Conservation (phyloP, 1,140 invertebrate genomes). For the Aradophagus sp. region DNA sequence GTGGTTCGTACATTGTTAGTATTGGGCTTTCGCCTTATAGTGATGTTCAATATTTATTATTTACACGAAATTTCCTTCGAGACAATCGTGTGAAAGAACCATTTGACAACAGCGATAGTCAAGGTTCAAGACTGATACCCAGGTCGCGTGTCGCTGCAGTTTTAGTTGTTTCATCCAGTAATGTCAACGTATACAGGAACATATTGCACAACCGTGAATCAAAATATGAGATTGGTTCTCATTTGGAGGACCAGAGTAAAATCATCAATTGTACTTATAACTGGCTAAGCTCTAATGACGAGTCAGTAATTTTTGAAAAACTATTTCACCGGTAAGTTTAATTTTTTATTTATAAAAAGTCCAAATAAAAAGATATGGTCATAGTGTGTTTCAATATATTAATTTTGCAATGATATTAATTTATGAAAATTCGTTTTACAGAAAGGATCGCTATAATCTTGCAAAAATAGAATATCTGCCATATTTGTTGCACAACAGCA, state of each 20-base stretch:
- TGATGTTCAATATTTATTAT: constrained; percentile 84
- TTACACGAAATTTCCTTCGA: constrained; percentile 91
- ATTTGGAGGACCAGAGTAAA: constrained; percentile 94
- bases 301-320: constrained; percentile 85
- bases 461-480: constrained; percentile 91
- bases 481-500: constrained; percentile 88
- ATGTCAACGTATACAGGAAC: constrained; percentile 92
- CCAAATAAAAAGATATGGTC: too few relatives aligned
- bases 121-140: constrained; percentile 83
- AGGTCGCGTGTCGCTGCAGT: constrained; percentile 91
- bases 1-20: constrained; percentile 90
- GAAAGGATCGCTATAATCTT: constrained; percentile 93
- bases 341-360: too few relatives aligned
- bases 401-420: too few relatives aligned
- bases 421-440: constrained; percentile 54
- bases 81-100: constrained; percentile 92
- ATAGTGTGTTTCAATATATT: too few relatives aligned
- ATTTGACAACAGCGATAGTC: constrained; percentile 81
- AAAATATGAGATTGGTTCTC: constrained; percentile 95
- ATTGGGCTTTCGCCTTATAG: constrained; percentile 91
- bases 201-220: constrained; percentile 93
- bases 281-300: constrained; percentile 89
- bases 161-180: constrained; percentile 91
- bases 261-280: constrained; percentile 95
- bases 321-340: constrained; percentile 84